These are phyloP conservation scores for Pelodytes ibericus DNA, from an alignment of 2,797 vertebrate species.

Conservation along the genomic window DNA sequence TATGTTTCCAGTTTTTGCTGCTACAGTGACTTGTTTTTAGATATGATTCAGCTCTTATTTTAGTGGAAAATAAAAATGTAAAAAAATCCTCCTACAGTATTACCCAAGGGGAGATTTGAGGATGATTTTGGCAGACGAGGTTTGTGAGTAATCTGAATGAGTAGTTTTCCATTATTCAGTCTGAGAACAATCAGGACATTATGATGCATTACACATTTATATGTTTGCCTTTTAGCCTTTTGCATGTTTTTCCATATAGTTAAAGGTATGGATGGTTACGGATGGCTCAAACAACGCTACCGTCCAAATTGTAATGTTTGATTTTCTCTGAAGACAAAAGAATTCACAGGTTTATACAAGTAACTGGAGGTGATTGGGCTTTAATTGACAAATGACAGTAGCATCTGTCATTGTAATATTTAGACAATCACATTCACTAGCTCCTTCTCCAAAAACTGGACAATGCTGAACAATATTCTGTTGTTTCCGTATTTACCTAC, in stretches of 20 bases:
- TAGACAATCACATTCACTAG: too few relatives aligned
- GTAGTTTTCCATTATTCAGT: conserved; percentile 50
- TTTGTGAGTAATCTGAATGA: conserved; percentile 54
- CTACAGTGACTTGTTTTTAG: conserved; percentile 53
- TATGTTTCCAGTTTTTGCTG: conserved; percentile 46
- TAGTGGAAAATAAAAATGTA: conserved; percentile 39
- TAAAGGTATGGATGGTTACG: not conserved
- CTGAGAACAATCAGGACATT: conserved; percentile 40
- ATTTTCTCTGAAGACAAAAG: too few relatives aligned
- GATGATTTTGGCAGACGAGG: conserved; percentile 47
- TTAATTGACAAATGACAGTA: too few relatives aligned
- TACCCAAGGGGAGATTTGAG: conserved; percentile 45
- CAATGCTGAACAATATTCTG: too few relatives aligned
- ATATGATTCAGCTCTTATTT: conserved; percentile 56
- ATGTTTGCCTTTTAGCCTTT: conserved; percentile 16
- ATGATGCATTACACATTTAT: conserved; percentile 26
- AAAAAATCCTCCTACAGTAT: conserved; percentile 44
- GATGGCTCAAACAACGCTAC: not conserved
- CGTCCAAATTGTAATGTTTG: too few relatives aligned
- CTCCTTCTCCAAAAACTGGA: too few relatives aligned
- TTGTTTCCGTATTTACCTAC: too few relatives aligned
- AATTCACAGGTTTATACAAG: too few relatives aligned
- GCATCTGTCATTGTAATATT: too few relatives aligned
- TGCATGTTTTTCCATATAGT: not conserved
- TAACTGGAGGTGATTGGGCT: too few relatives aligned